phyloP scores from a whole-genome alignment of 2,888 invertebrate genomes.

The Lepas anatifera region DNA sequence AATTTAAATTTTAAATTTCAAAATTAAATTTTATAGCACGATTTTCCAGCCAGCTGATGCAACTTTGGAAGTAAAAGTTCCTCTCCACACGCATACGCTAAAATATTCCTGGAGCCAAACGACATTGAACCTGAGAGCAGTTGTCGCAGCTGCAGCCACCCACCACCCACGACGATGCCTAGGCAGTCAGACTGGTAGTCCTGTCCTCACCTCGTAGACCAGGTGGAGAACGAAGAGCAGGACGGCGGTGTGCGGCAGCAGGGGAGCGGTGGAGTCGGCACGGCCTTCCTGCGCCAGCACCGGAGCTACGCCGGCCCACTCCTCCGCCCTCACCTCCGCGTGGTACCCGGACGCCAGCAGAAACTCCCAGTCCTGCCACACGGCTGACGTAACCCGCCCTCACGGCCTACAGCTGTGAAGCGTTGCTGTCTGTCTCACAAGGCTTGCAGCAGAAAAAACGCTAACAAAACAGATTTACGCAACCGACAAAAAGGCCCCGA shows the following conservation, averaged over 20 bases:
- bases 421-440: too few relatives aligned
- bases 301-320: background rate
- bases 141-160: too few relatives aligned
- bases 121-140: background rate
- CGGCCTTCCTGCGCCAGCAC: conserved; percentile 22
- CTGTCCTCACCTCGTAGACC: conserved; percentile 54
- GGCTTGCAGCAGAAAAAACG: too few relatives aligned
- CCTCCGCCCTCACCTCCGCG: conserved; percentile 10
- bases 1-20: too few relatives aligned
- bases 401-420: too few relatives aligned
- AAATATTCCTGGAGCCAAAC: background rate
- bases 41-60: background rate
- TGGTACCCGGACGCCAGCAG: conserved; percentile 48
- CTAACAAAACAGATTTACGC: too few relatives aligned
- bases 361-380: conserved; percentile 74
- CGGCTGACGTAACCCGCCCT: too few relatives aligned
- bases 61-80: background rate
- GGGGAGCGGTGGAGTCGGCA: conserved; percentile 49
- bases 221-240: conserved; percentile 72
- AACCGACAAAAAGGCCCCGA: too few relatives aligned
- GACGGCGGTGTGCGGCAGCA: conserved; percentile 60
- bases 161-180: too few relatives aligned
- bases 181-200: background rate
- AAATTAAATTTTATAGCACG: conserved; percentile 2
- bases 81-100: background rate